Base-by-base conservation (phyloP, 2,113 vertebrate species). In the Pheucticus melanocephalus region DNA sequence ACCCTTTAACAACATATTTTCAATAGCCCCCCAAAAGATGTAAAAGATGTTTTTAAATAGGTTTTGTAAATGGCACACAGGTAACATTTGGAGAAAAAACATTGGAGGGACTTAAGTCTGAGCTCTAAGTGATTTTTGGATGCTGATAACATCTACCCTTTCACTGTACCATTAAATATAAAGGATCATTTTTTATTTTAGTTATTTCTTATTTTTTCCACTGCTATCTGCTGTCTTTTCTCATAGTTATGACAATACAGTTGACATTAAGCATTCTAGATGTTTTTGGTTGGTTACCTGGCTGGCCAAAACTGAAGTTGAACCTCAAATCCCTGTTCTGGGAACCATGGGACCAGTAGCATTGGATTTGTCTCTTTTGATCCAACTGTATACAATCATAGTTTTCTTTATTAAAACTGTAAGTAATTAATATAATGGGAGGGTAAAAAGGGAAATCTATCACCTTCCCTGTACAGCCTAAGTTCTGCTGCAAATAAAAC, bases 11-110 rank as follows among this genome's bases (percentile, higher is more conserved):
- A 35, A 10, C 5, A 0, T 31, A 3, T 40, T 71, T 64, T 13
- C n/a, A 79, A 22, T 40, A 33, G 8, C 14, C 24, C 20, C 2
- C 0, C 35, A 42, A 66, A 0, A 2, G 17, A 23, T 18, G 2
- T 11, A 17, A 50, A 63, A 82, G 0, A 2, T 33, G 7, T n/a
- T 88, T 73, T 61, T 5, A 37, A 45, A 14, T 70, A 16, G 5
- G 4, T 44, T 9, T 80, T 53, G 7, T 40, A 48, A 33, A 82
- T 35, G 18, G 6, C 30, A 39, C 22, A 23, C 1, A 12, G 30
- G 20, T 45, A 22, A 23, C 11, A 16, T 40, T 61, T 24, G 17
- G 28, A 59, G 28, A 66, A 84, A 73, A 48, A 5, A 12, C 9
- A 30, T 5, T 56, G n/a, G 44, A 69, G 5, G 14, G 25, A 65